phyloP scores from a whole-genome alignment of 2,888 invertebrate species.

The Netelia virgata region DNA sequence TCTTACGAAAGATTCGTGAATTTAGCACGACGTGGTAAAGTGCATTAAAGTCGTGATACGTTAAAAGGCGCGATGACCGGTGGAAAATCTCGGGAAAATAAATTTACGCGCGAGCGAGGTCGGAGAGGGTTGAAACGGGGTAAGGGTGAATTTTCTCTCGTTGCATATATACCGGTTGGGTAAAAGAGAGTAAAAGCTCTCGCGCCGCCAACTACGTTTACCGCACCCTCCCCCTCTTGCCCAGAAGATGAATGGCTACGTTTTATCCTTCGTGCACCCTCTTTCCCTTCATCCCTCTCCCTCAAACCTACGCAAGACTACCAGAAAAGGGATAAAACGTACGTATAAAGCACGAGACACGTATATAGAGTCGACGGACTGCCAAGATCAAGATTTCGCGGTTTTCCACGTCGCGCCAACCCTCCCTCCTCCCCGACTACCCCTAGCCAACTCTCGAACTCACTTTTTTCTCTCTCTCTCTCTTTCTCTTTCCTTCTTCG shows the following conservation, averaged over 20 bases:
- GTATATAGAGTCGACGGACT: constrained; percentile 66
- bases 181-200: constrained; percentile 60
- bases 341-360: constrained; percentile 4
- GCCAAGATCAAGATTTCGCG: constrained; percentile 77
- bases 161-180: constrained; percentile 31
- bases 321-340: constrained; percentile 25
- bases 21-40: not conserved
- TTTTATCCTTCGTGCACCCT: constrained; percentile 70
- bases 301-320: constrained; percentile 26
- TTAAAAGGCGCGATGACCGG: constrained; percentile 36
- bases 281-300: constrained; percentile 68
- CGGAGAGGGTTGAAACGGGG: not conserved
- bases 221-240: constrained; percentile 63
- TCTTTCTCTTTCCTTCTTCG: not conserved
- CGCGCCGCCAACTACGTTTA: constrained; percentile 72
- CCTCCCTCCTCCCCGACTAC: constrained; percentile 47
- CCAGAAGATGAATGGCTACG: constrained; percentile 73
- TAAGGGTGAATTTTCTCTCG: constrained; percentile 19
- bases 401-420: constrained; percentile 65
- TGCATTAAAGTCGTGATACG: constrained; percentile 37
- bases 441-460: constrained; percentile 42
- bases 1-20: not conserved
- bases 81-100: constrained; percentile 47
- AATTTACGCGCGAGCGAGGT: constrained; percentile 24
- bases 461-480: not conserved